Evolutionary conservation across 2,113 vertebrate species (phyloP).

Genomic region (Bubo scandiacus): DNA sequence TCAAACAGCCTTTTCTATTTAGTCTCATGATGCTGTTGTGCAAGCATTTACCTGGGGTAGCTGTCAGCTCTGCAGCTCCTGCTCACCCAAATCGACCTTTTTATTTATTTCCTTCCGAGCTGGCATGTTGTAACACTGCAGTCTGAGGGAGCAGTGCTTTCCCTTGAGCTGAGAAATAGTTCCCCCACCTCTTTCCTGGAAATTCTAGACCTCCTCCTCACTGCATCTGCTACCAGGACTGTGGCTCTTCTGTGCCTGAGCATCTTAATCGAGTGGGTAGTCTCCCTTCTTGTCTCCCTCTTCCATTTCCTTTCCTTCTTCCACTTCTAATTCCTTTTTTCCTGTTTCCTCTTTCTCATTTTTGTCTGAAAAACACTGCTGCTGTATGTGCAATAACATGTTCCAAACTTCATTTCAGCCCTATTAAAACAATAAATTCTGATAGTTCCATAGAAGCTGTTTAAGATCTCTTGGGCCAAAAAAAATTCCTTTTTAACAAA

Average conservation of each 20-base stretch:
- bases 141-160: background rate
- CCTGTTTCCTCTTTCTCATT: background rate
- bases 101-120: background rate
- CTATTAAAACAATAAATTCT: constrained; percentile 72
- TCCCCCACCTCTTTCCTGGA: background rate
- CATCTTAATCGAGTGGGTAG: background rate
- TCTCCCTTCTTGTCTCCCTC: background rate
- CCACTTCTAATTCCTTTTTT: background rate
- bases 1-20: background rate
- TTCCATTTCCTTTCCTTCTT: background rate
- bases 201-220: background rate
- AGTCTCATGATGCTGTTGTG: background rate
- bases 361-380: constrained; percentile 4
- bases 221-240: background rate
- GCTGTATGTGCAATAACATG: background rate
- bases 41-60: background rate
- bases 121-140: background rate
- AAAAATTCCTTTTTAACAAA: constrained; percentile 14
- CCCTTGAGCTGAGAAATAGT: background rate
- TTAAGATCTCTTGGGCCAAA: constrained; percentile 68
- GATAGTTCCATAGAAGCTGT: constrained; percentile 60
- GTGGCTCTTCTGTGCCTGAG: background rate
- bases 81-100: background rate
- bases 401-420: constrained; percentile 50
- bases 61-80: constrained; percentile 5